These are phyloP conservation scores for Trimorus sp. DNA, from an alignment of 2,888 invertebrate species.

Conservation along the genomic window DNA sequence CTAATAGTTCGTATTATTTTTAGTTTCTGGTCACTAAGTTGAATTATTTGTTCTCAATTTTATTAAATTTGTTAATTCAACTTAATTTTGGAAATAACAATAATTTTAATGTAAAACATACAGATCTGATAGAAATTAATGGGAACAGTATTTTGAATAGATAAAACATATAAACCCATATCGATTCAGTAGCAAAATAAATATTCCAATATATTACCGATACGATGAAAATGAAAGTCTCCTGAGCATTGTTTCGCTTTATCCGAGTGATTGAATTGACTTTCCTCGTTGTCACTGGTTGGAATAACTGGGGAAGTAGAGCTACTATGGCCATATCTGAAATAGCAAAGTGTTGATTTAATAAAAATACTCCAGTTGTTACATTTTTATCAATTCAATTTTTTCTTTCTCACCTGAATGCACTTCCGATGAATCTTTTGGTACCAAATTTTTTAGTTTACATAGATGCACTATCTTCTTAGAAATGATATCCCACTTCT, in stretches of 20 bases:
- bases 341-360: neutral
- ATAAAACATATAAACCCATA: no score
- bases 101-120: no score
- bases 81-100: no score
- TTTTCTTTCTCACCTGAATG: slow-evolving; percentile 23
- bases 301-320: slow-evolving; percentile 52
- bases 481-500: slow-evolving; percentile 50
- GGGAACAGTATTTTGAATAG: no score
- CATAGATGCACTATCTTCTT: slow-evolving; percentile 46
- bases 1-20: no score
- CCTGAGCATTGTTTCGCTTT: slow-evolving; percentile 53
- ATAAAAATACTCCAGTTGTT: no score
- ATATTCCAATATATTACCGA: slow-evolving; percentile 17
- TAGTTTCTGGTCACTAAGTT: no score
- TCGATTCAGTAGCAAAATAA: no score
- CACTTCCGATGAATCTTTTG: slow-evolving; percentile 31
- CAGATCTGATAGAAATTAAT: no score
- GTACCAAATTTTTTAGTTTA: slow-evolving; percentile 37
- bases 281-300: slow-evolving; percentile 52
- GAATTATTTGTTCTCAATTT: no score
- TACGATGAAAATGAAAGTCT: slow-evolving; percentile 43
- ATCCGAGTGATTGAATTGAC: slow-evolving; percentile 50
- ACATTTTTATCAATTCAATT: neutral
- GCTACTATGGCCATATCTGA: slow-evolving; percentile 41
- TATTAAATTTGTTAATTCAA: no score